Evolutionary conservation across 1,140 invertebrate genomes (phyloP), one percentile per base, ranked within the genome.

Genomic region (Cydia strobilella): DNA sequence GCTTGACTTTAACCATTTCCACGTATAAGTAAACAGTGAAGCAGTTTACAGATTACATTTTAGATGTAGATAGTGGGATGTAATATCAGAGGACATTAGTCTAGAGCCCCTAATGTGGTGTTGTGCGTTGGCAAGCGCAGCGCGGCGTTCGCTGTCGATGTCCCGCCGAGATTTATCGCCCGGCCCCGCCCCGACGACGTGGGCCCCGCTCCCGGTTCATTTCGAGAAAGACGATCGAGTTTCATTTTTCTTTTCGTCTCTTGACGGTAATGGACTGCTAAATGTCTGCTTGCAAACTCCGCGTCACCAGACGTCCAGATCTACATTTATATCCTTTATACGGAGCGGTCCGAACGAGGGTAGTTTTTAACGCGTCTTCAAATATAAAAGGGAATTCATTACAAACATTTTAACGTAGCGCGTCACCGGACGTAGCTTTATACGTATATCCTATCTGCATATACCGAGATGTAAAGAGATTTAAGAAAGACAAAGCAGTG

Each of bases 101-200:
- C 74, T 69, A 54, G 75, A 62, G 73, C 72, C 51, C 75, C 79
- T 82, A 82, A 80, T 82, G 80, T 80, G 76, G 77, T 79, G 82
- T 80, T 77, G 79, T 77, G 80, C 78, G 76, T 80, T 78, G 78
- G 78, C 82, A 78, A 76, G 76, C 79, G 83, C 76, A 75, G 54
- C 72, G 77, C 72, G 77, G 48, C 65, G 72, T 31, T 51, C n/a
- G 42, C 80, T 83, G 81, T 80, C 80, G 80, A 80, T 82, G 82
- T 82, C 78, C 63, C 72, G 27, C 66, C 54, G 76, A 82, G 81
- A 86, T 86, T 86, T 86, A 86, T 86, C 75, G 81, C 66, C 69
- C 69, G 73, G 76, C 75, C 65, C 80, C 76, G 76, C 82, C 82
- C 76, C 73, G 69, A 77, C 73, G 69, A 77, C 71, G 81, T 35